Evolutionary conservation across 2,888 invertebrate genomes (phyloP), one percentile per base, ranked within the genome.

Genomic region (Cheilosia variabilis): DNA sequence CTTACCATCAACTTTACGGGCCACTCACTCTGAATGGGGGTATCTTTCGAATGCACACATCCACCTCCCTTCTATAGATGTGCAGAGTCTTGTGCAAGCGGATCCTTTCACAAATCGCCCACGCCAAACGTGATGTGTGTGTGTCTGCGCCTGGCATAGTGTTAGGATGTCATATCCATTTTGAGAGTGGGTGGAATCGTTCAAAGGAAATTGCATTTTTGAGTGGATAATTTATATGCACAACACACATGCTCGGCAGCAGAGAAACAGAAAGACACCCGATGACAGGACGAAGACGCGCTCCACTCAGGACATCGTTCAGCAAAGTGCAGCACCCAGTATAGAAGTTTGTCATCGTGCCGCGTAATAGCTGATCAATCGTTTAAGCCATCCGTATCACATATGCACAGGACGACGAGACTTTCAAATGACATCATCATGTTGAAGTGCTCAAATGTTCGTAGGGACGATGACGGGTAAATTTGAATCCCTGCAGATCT

Each of bases 171-270:
- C 68, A n/a, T 45, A 43, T 62, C 43, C 37, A 71, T 27, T 50
- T 58, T 57, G 13, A 37, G n/a, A 57, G 78, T 34, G 63, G 58
- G 13, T 19, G 52, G 86, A 88, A 88, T 88, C 80, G 76, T 87
- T 88, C 88, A 88, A 88, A 88, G 89, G 88, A 89, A 88, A 89
- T 89, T 89, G 89, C 89, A 89, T 89, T 88, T 89, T 88, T 89
- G 88, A 89, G 89, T 89, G 88, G 88, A 89, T 89, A 89, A 89
- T 89, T 89, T 89, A 88, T 88, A 88, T 89, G 88, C 90, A 90
- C 88, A 89, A 88, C 87, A 88, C 88, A 58, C 77, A 69, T 17
- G 52, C 15, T 52, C 24, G 37, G 45, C 31, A 45, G 19, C 13
- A 71, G 17, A 47, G 24, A 41, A 60, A 37, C 45, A 47, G 57